A percentile compares a stretch with the other conserved stretches of the same genome.
Evolutionary conservation across 2,113 vertebrate genomes (phyloP).

Genomic region (Tapirus terrestris): DNA sequence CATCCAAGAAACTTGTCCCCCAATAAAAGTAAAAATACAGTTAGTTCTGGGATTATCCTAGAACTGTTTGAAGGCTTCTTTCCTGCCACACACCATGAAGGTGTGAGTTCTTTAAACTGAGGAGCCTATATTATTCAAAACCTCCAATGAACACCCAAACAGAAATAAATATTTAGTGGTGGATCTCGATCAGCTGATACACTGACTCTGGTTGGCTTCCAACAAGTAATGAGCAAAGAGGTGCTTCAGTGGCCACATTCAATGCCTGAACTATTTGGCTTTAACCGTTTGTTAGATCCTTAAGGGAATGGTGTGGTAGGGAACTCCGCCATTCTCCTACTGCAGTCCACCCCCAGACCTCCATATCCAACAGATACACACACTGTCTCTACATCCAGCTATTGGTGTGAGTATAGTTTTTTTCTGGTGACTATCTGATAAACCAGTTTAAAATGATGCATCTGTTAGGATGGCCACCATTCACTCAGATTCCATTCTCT

Average conservation of each 20-base stretch:
- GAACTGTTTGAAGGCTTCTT: background rate
- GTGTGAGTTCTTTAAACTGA: background rate
- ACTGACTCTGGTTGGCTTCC: background rate
- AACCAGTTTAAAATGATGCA: background rate
- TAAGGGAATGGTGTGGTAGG: background rate
- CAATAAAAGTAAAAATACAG: background rate
- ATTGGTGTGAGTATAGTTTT: background rate
- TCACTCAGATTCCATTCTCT: background rate
- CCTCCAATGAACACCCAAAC: background rate
- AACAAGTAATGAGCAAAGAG: background rate
- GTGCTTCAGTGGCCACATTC: background rate
- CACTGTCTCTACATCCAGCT: background rate
- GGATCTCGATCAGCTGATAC: background rate
- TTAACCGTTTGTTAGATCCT: background rate
- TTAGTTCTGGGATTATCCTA: background rate
- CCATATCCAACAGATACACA: background rate
- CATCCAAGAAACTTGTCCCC: background rate
- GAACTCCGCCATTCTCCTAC: background rate
- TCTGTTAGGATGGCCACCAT: background rate
- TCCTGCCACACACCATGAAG: background rate
- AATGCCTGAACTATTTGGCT: background rate
- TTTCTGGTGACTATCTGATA: background rate
- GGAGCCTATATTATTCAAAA: background rate
- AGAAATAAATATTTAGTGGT: conserved; percentile 5
- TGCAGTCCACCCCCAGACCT: background rate